A percentile compares a stretch with the other conserved stretches of the same genome.
Evolutionary conservation across 2,113 vertebrate genomes (phyloP).

Genomic region (Atractosteus spatula): DNA sequence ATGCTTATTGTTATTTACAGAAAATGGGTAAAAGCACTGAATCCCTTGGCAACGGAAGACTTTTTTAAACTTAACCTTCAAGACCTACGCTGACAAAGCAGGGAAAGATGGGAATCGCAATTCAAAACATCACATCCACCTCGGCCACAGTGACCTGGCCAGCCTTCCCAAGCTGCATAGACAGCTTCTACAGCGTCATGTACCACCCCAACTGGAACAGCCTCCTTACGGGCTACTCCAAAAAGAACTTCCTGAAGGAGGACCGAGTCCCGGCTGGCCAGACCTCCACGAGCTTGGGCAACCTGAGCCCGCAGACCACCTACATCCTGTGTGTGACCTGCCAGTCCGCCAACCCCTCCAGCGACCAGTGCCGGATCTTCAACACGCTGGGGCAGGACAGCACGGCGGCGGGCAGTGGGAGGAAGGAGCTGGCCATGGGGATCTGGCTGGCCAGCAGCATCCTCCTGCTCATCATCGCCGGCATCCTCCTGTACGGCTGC

Average conservation of each 20-base stretch:
- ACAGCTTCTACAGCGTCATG: slow-evolving; percentile 86
- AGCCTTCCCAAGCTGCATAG: slow-evolving; percentile 58
- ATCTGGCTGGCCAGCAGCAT: slow-evolving; percentile 81
- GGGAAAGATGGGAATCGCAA: slow-evolving; percentile 59
- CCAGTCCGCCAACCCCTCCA: slow-evolving; percentile 71
- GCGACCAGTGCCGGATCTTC: slow-evolving; percentile 79
- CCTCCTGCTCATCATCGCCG: slow-evolving; percentile 71
- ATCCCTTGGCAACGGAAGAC: no score
- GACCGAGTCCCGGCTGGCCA: slow-evolving; percentile 76
- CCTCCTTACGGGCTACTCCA: slow-evolving; percentile 69
- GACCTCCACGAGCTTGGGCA: slow-evolving; percentile 67
- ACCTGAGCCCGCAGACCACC: slow-evolving; percentile 75
- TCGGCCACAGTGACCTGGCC: slow-evolving; percentile 76
- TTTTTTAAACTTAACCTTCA: no score
- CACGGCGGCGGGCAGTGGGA: slow-evolving; percentile 39
- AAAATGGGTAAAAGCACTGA: no score
- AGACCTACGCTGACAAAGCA: no score
- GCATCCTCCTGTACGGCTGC: slow-evolving; percentile 74
- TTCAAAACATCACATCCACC: slow-evolving; percentile 77
- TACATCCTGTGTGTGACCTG: slow-evolving; percentile 84
- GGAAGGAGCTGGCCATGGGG: slow-evolving; percentile 74
- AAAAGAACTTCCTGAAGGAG: slow-evolving; percentile 75
- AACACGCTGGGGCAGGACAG: slow-evolving; percentile 62
- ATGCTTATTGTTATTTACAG: no score
- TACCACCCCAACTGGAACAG: slow-evolving; percentile 84